These are phyloP conservation scores for Corythucha ciliata DNA, from an alignment of 2,888 invertebrate genomes.

Conservation along the genomic window DNA sequence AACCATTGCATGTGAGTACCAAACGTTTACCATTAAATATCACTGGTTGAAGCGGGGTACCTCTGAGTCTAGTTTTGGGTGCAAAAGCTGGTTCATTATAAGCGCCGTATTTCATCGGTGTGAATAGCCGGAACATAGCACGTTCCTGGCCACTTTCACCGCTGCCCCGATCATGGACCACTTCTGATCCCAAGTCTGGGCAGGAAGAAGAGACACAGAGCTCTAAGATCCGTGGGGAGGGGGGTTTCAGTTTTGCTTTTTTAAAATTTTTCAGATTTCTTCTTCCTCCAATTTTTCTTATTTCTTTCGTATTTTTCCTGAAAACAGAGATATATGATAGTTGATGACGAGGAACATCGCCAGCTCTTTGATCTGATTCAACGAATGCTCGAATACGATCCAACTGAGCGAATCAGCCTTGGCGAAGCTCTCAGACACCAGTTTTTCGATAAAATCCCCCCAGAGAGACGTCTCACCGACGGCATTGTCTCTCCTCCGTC, in stretches of 20 bases:
- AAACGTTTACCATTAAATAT: too few species aligned
- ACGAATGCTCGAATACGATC: constrained; percentile 96
- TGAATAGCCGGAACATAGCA: too few species aligned
- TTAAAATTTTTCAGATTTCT: not conserved
- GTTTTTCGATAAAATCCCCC: constrained; percentile 80
- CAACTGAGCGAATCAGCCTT: constrained; percentile 77
- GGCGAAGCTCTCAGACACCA: constrained; percentile 82
- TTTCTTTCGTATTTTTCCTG: constrained; percentile 5
- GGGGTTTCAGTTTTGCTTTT: not conserved
- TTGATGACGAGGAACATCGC: constrained; percentile 81
- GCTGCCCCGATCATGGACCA: too few species aligned
- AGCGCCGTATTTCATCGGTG: not conserved
- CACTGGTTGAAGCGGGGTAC: too few species aligned
- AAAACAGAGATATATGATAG: constrained; percentile 75
- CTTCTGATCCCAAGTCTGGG: too few species aligned
- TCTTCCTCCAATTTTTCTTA: not conserved
- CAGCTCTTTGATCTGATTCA: constrained; percentile 90
- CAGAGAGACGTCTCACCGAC: constrained; percentile 56
- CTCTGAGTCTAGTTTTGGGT: too few species aligned
- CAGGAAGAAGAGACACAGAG: too few species aligned
- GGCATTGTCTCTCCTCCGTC: too few species aligned
- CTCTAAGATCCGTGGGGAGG: too few species aligned
- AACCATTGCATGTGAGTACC: constrained; percentile 80
- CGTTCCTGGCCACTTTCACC: too few species aligned
- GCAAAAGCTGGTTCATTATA: not conserved